Conservation (phyloP, 2,888 invertebrate species). For the Heliconius aoede region DNA sequence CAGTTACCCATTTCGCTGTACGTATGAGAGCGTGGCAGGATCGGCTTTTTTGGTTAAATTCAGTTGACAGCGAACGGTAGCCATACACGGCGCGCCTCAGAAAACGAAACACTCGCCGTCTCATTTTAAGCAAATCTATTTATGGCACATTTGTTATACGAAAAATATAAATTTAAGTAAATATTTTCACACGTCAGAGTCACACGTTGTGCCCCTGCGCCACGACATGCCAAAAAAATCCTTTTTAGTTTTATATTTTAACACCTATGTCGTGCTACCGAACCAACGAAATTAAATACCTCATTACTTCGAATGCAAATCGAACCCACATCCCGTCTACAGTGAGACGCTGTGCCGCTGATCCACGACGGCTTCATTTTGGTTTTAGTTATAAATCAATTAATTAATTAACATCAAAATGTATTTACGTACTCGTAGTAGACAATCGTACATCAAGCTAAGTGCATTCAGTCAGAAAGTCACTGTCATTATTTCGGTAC, state of each 20-base stretch:
- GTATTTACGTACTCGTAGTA: background rate
- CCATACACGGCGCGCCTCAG: constrained; percentile 34
- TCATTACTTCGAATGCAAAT: no score
- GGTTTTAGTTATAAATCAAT: no score
- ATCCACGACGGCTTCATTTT: no score
- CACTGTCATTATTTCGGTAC: background rate
- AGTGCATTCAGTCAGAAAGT: background rate
- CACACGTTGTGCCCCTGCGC: no score
- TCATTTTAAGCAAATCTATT: constrained; percentile 36
- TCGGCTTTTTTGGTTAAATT: constrained; percentile 42
- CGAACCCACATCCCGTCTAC: no score
- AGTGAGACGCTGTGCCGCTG: no score
- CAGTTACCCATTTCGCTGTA: constrained; percentile 15
- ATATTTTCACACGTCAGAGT: no score
- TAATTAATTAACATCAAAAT: background rate
- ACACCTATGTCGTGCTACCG: no score
- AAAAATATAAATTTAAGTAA: no score
- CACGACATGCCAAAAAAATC: no score
- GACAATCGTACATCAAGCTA: background rate
- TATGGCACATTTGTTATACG: background rate
- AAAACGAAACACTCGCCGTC: constrained; percentile 19
- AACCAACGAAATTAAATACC: no score
- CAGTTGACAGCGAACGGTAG: constrained; percentile 33
- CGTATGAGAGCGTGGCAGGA: constrained; percentile 11
- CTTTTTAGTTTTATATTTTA: no score